Conservation (phyloP, 1,140 invertebrate genomes). For the Manduca sexta region DNA sequence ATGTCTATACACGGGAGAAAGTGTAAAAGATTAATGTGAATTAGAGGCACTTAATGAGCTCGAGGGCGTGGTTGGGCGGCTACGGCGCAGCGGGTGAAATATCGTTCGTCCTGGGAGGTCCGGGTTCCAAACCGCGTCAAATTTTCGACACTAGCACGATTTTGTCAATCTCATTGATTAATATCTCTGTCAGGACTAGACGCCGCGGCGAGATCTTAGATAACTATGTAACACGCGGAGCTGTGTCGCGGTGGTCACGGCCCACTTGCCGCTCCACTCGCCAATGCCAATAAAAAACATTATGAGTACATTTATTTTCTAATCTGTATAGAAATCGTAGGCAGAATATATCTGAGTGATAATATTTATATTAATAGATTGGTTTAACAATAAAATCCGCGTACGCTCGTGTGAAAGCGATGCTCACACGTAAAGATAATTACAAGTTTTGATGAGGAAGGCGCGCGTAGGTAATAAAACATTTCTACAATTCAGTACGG, state of each 20-base stretch:
- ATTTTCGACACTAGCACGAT: conserved; percentile 68
- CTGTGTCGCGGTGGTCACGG: conserved; percentile 14
- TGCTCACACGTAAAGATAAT: conserved; percentile 57
- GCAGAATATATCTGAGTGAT: too few species aligned
- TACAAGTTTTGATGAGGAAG: conserved; percentile 33
- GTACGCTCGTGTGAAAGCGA: conserved; percentile 16
- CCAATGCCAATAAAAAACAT: conserved; percentile 4
- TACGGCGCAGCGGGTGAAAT: conserved; percentile 52
- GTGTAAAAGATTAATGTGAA: conserved; percentile 55
- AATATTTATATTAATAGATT: too few species aligned
- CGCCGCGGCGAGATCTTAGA: conserved; percentile 41
- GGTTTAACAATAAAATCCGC: too few species aligned
- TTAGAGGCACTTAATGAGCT: conserved; percentile 63
- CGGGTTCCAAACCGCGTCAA: conserved; percentile 37
- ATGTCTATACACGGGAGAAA: conserved; percentile 34
- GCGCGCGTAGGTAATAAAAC: conserved; percentile 50
- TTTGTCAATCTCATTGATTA: conserved; percentile 64
- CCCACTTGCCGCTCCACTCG: conserved; percentile 7
- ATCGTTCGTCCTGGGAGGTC: conserved; percentile 65
- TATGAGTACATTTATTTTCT: too few species aligned
- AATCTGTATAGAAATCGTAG: too few species aligned
- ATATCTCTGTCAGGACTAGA: conserved; percentile 40
- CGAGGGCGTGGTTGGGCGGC: conserved; percentile 53
- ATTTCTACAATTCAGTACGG: conserved; percentile 44
- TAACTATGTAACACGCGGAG: conserved; percentile 26